phyloP scores from a whole-genome alignment of 1,140 invertebrate species.

The Adelges cooleyi region DNA sequence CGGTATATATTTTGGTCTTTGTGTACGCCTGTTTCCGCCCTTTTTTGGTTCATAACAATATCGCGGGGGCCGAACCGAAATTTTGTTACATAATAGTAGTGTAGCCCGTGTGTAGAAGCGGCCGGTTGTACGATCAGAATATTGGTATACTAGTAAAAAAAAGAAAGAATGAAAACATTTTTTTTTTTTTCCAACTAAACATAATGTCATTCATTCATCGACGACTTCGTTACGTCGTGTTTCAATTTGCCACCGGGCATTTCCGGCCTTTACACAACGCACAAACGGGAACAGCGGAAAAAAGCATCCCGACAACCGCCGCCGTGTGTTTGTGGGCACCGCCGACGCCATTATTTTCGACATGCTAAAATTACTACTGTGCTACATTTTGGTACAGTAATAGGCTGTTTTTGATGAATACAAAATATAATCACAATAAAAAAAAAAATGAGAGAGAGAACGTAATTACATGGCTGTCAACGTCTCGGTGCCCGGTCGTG shows the following conservation, averaged over 20 bases:
- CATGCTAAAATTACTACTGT: slow-evolving; percentile 6
- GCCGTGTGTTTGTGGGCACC: slow-evolving; percentile 15
- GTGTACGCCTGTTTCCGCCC: slow-evolving; percentile 25
- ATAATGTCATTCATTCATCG: slow-evolving; percentile 16
- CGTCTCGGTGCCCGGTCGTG: too few relatives aligned
- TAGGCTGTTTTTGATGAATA: slow-evolving; percentile 1
- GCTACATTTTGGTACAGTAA: background rate
- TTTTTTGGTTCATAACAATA: slow-evolving; percentile 18
- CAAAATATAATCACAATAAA: too few relatives aligned
- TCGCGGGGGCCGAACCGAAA: slow-evolving; percentile 27
- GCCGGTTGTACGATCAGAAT: slow-evolving; percentile 20
- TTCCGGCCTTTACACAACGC: slow-evolving; percentile 25
- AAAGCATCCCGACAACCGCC: slow-evolving; percentile 4
- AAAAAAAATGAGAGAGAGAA: too few relatives aligned
- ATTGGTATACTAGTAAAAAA: background rate
- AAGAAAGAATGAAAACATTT: background rate
- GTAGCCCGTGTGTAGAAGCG: background rate
- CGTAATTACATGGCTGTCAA: too few relatives aligned
- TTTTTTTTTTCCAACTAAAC: slow-evolving; percentile 5
- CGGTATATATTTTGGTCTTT: too few relatives aligned
- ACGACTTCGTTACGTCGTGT: slow-evolving; percentile 21
- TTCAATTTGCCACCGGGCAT: slow-evolving; percentile 26
- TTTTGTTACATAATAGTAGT: slow-evolving; percentile 25
- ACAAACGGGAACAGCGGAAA: background rate
- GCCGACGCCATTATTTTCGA: slow-evolving; percentile 7